Evolutionary conservation across 2,113 vertebrate species (phyloP), one percentile per base, ranked within the genome.

Genomic region (Gasterosteus nipponicus): DNA sequence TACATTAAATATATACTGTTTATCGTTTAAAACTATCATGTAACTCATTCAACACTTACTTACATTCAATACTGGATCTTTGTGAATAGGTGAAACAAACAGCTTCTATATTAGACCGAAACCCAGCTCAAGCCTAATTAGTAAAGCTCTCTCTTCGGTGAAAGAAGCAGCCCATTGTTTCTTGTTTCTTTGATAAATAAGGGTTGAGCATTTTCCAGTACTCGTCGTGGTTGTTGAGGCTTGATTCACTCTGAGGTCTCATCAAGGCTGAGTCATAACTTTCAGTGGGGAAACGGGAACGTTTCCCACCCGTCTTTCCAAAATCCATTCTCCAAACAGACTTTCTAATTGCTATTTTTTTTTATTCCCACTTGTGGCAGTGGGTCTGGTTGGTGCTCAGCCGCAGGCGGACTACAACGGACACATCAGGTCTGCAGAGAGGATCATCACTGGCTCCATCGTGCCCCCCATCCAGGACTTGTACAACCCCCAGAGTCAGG

Each of bases 81-180:
- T 33, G 29, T 58, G 56, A 31, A 58, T 58, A 33, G 29, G 16
- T 33, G 29, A 16, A 58, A 26, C 22, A 58, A 58, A 58, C 29
- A 15, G 57, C 57, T 15, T 58, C 29, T 58, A 16, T 35, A 16
- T 39, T 38, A 16, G 22, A 56, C 14, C 47, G 38, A 62, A 69
- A 33, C 29, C 31, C 9, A n/a, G 41, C 29, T 77, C 49, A 39
- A 31, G 14, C 41, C 53, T 51, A 59, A 42, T 78, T 58, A 57
- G 8, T 26, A 42, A 41, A 62, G 41, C 33, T 42, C 16, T 64
- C 47, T 11, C 19, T 53, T 10, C n/a, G 3, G 49, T 53, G 59
- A 63, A 54, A 38, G 3, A 7, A 9, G 33, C 46, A 53, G 33
- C n/a, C 39, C n/a, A 44, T 44, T 3, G 19, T n/a, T 42, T 77